Percentiles rank a stretch among this genome's conserved stretches.
Conservation (phyloP, 1,140 invertebrate genomes). For the Drosophila oshimai region DNA sequence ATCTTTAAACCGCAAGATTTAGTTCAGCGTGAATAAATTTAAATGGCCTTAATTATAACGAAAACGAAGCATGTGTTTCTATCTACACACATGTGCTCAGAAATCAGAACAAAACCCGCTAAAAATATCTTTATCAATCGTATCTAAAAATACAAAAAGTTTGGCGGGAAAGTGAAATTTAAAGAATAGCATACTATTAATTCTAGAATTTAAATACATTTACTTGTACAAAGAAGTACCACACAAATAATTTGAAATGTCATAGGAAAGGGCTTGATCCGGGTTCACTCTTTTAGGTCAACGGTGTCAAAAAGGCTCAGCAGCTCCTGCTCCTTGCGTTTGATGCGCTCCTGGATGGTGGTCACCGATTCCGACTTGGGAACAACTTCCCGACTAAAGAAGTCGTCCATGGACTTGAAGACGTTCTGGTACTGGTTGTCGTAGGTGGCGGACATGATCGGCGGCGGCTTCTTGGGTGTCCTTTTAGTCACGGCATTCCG, state of each 20-base stretch:
- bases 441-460: slow-evolving; percentile 9
- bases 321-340: slow-evolving; percentile 66
- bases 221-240: background rate
- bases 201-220: background rate
- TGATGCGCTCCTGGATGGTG: slow-evolving; percentile 63
- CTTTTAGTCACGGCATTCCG: slow-evolving; percentile 57
- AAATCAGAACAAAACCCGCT: too few relatives aligned
- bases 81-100: too few relatives aligned
- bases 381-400: slow-evolving; percentile 42
- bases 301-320: slow-evolving; percentile 67
- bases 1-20: too few relatives aligned
- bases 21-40: too few relatives aligned
- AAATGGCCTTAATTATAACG: too few relatives aligned
- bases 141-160: too few relatives aligned
- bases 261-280: background rate
- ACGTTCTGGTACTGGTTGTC: slow-evolving; percentile 45
- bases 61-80: too few relatives aligned
- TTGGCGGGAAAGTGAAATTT: too few relatives aligned
- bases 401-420: slow-evolving; percentile 72
- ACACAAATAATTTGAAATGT: slow-evolving; percentile 32
- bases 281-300: slow-evolving; percentile 8
- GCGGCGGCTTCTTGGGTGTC: slow-evolving; percentile 32
- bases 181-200: too few relatives aligned
- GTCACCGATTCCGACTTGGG: slow-evolving; percentile 65
- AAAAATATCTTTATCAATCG: too few relatives aligned